Base-by-base conservation (phyloP, 1,140 invertebrate species). In the Drosophila serrata region DNA sequence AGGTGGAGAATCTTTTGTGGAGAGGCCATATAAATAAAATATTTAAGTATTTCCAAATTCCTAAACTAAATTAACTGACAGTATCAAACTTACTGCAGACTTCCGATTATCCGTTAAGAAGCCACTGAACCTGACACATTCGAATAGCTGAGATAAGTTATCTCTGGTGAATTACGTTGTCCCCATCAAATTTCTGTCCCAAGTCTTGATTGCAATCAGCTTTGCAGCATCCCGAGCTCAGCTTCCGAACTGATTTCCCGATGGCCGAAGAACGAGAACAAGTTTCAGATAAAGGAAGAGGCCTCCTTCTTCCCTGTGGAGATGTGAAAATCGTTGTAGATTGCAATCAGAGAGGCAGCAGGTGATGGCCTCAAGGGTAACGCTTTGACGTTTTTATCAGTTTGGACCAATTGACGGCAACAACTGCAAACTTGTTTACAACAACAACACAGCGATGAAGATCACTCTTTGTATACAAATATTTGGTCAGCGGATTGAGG, bases 311-410 rank as follows among this genome's bases (percentile, higher is more conserved):
- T 35, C 49, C 63, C 65, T 43, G 58, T 62, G 75, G 84, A 77
- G 75, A 61, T 68, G 62, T 86, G 75, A 76, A 63, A 82, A 88
- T 82, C 70, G 62, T 45, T 88, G 64, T 79, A 76, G 82, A 86
- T 86, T 76, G 65, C 75, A 79, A 86, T 86, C 82, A 73, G 53
- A 53, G 58, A 53, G 61, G 61, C 67, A 53, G 46, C 80, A 75
- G 82, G 70, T 84, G 79, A 84, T 68, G 62, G 70, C 79, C 79
- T 75, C 70, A 51, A 77, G 82, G 82, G 74, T 76, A 76, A 55
- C 76, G 62, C 70, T 75, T 68, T 86, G 82, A 86, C 84, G 81
- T 82, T 87, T 86, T 86, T 86, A 86, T 86, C 82, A 86, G 82
- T 64, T 68, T 49, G 59, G 67, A 51, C 59, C 78, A 78, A 81